phyloP scores from a whole-genome alignment of 2,888 invertebrate species.

The Drosophila antonietae region DNA sequence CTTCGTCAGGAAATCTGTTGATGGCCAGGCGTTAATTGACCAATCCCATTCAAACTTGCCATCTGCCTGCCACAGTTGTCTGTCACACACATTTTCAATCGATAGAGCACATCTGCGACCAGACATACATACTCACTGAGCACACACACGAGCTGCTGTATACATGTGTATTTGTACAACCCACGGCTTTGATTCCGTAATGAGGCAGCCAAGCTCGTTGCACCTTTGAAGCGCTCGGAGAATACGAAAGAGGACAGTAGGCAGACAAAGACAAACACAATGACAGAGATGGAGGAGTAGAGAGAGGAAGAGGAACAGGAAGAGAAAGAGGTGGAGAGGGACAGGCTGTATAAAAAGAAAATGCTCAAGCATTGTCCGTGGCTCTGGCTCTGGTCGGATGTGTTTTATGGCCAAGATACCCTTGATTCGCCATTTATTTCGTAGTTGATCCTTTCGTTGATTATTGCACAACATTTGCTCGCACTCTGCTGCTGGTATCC shows the following conservation, averaged over 20 bases:
- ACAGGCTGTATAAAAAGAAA: constrained; percentile 29
- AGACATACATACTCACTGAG: constrained; percentile 9
- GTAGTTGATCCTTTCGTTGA: constrained; percentile 80
- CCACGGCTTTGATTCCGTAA: constrained; percentile 75
- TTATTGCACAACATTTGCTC: constrained; percentile 75
- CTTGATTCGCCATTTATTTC: constrained; percentile 78
- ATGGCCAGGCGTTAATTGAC: constrained; percentile 76
- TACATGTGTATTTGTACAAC: constrained; percentile 53
- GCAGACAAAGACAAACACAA: constrained; percentile 12
- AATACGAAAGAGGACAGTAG: constrained; percentile 17
- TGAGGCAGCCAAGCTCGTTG: constrained; percentile 65
- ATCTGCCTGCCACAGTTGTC: constrained; percentile 52
- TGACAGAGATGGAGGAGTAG: background rate
- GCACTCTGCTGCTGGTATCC: constrained; percentile 37
- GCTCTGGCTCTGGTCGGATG: constrained; percentile 61
- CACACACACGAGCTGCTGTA: constrained; percentile 12
- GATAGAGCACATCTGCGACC: constrained; percentile 73
- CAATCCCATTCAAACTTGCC: constrained; percentile 72
- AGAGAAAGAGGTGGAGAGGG: constrained; percentile 1
- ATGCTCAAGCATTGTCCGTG: constrained; percentile 45
- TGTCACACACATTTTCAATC: constrained; percentile 73
- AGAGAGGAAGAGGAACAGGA: background rate
- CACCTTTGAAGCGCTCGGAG: constrained; percentile 62
- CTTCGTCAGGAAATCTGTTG: constrained; percentile 63
- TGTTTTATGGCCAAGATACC: constrained; percentile 74